A percentile compares a stretch with the other conserved stretches of the same genome.
Conservation (phyloP, 2,797 vertebrate species). For the Sebastes melanostomus region DNA sequence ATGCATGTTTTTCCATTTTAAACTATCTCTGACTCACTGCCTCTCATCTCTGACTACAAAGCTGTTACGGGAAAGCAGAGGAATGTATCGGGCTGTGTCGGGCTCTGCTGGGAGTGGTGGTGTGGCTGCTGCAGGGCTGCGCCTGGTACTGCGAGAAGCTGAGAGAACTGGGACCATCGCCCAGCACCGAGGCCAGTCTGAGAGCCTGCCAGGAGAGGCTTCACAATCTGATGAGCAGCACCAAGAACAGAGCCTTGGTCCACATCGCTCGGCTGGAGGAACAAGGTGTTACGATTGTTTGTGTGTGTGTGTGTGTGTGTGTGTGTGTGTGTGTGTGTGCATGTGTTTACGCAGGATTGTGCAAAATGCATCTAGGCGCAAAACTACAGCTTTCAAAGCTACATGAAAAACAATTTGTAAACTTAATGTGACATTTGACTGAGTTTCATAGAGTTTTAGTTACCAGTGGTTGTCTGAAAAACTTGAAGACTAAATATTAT, state of each 20-base stretch:
- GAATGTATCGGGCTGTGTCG: slow-evolving; percentile 96
- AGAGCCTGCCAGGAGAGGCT: slow-evolving; percentile 90
- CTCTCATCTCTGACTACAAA: slow-evolving; percentile 52
- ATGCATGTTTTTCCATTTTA: background rate
- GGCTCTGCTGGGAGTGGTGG: slow-evolving; percentile 88
- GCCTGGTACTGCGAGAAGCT: slow-evolving; percentile 89
- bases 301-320: background rate
- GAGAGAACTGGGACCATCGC: slow-evolving; percentile 82
- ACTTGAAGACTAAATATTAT: too few species aligned
- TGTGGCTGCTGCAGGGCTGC: slow-evolving; percentile 94
- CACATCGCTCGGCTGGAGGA: slow-evolving; percentile 96
- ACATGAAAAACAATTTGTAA: background rate
- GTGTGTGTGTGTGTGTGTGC: background rate
- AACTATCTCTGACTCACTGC: background rate
- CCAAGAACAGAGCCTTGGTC: slow-evolving; percentile 94
- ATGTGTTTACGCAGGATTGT: background rate
- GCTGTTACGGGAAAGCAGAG: slow-evolving; percentile 96
- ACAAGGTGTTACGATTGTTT: slow-evolving; percentile 78
- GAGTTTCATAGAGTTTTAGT: background rate
- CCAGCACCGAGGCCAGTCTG: slow-evolving; percentile 84
- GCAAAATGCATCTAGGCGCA: background rate
- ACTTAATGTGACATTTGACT: background rate
- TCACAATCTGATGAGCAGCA: slow-evolving; percentile 84
- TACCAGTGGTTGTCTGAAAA: background rate
- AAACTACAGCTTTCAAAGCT: background rate